Conservation (phyloP, 2,888 invertebrate genomes). For the Lobophora halterata region DNA sequence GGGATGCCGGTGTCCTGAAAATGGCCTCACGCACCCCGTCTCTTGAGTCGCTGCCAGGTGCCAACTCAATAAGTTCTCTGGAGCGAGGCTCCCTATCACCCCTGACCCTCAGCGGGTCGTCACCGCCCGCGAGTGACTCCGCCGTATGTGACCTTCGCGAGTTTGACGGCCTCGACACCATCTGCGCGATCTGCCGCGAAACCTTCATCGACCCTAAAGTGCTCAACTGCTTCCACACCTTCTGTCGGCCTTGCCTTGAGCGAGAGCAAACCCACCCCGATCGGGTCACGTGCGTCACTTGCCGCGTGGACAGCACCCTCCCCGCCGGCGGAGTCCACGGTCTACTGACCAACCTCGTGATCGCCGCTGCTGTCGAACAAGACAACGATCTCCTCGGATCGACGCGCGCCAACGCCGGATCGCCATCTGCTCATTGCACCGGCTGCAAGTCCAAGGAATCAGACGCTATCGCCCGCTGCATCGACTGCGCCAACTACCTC, state of each 20-base stretch:
- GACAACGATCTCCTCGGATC: conserved; percentile 75
- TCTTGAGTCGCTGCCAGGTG: conserved; percentile 94
- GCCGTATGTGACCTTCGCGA: conserved; percentile 88
- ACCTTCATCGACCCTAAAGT: conserved; percentile 87
- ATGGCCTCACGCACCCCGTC: conserved; percentile 97
- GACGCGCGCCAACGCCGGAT: conserved; percentile 68
- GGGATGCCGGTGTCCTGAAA: conserved; percentile 94
- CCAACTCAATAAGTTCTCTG: conserved; percentile 94
- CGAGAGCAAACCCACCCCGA: conserved; percentile 84
- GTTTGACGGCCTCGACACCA: conserved; percentile 81
- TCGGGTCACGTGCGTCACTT: conserved; percentile 87
- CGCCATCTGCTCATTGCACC: conserved; percentile 88
- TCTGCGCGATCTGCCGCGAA: conserved; percentile 88
- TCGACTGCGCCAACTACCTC: conserved; percentile 97
- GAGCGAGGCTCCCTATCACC: conserved; percentile 91
- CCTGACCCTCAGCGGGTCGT: conserved; percentile 92
- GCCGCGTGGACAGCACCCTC: conserved; percentile 78
- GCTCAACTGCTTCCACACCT: conserved; percentile 90
- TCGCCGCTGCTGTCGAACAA: conserved; percentile 78
- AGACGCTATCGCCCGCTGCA: conserved; percentile 96
- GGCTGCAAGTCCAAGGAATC: conserved; percentile 98
- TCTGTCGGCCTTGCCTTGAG: conserved; percentile 91
- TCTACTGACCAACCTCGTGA: conserved; percentile 84
- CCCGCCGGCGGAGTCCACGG: conserved; percentile 82
- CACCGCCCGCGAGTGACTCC: conserved; percentile 92